Percentiles rank a stretch among this genome's conserved stretches.
These are phyloP conservation scores for Synchiropus splendidus DNA, from an alignment of 2,113 vertebrate genomes.

Conservation along the genomic window DNA sequence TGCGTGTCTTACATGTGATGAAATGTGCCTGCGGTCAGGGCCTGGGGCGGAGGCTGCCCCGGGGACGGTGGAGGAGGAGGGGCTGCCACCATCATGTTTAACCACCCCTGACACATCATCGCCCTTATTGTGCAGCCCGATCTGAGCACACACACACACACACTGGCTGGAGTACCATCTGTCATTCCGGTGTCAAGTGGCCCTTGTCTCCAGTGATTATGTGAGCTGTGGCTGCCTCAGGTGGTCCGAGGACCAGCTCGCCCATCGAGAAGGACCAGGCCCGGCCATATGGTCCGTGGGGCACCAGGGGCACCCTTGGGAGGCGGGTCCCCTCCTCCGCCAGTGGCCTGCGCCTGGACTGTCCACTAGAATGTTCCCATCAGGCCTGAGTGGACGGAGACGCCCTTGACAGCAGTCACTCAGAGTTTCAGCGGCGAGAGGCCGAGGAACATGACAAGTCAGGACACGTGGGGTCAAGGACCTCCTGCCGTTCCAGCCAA, in stretches of 20 bases:
- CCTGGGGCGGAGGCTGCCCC: slow-evolving; percentile 46
- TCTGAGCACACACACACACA: slow-evolving; percentile 43
- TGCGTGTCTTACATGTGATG: slow-evolving; percentile 43
- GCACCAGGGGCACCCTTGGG: slow-evolving; percentile 48
- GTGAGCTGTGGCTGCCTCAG: slow-evolving; percentile 62
- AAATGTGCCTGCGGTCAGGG: slow-evolving; percentile 49
- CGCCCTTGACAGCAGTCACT: slow-evolving; percentile 34
- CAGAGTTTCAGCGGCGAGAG: slow-evolving; percentile 9
- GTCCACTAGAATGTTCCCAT: slow-evolving; percentile 28
- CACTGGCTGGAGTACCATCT: slow-evolving; percentile 64
- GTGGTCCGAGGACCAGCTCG: slow-evolving; percentile 54
- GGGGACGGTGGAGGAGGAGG: slow-evolving; percentile 55
- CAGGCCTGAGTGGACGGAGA: slow-evolving; percentile 16
- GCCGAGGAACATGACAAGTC: neutral
- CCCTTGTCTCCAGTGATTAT: slow-evolving; percentile 68
- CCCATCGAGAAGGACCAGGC: slow-evolving; percentile 44
- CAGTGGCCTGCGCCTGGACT: slow-evolving; percentile 15
- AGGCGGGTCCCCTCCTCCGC: slow-evolving; percentile 30
- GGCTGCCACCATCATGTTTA: slow-evolving; percentile 61
- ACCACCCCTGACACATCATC: slow-evolving; percentile 65
- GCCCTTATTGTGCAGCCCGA: slow-evolving; percentile 54
- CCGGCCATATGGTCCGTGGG: slow-evolving; percentile 66
- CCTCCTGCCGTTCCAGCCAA: no score
- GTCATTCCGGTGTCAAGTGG: slow-evolving; percentile 71
- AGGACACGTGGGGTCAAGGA: slow-evolving; percentile 8